These are phyloP conservation scores for Eleutherodactylus coqui DNA, from an alignment of 2,797 vertebrate genomes.

Conservation along the genomic window DNA sequence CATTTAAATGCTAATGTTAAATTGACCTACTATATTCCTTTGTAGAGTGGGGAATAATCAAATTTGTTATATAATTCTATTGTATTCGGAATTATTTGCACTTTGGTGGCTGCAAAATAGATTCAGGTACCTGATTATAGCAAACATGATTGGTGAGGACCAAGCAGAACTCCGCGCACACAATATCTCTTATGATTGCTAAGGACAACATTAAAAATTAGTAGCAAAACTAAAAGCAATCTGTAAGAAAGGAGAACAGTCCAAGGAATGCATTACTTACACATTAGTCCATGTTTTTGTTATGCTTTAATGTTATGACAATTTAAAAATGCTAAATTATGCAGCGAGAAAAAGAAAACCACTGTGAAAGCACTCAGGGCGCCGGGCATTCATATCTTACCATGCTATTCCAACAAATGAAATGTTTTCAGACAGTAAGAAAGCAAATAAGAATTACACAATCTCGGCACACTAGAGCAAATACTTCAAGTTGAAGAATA, in stretches of 20 bases:
- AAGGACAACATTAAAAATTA: not conserved
- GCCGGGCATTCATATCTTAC: slow-evolving; percentile 11
- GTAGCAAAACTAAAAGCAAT: slow-evolving; percentile 4
- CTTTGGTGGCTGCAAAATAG: not conserved
- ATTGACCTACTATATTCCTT: not conserved
- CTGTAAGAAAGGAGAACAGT: not conserved
- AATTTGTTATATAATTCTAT: not conserved
- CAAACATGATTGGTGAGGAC: not conserved
- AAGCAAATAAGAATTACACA: slow-evolving; percentile 68
- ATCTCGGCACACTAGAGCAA: slow-evolving; percentile 70
- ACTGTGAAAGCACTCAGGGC: slow-evolving; percentile 30
- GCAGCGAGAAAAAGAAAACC: slow-evolving; percentile 2
- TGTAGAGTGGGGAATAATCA: not conserved
- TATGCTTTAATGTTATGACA: slow-evolving; percentile 20
- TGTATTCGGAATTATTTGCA: not conserved
- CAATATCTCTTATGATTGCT: too few species aligned
- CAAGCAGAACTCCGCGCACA: too few species aligned
- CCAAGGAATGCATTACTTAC: not conserved
- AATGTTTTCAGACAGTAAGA: slow-evolving; percentile 65
- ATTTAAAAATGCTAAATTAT: slow-evolving; percentile 18
- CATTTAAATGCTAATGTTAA: not conserved
- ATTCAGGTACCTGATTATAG: not conserved
- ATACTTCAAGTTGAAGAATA: slow-evolving; percentile 66
- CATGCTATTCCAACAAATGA: slow-evolving; percentile 44
- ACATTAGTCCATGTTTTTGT: not conserved